Conservation (phyloP, 2,113 vertebrate genomes). For the Spilogale gracilis region DNA sequence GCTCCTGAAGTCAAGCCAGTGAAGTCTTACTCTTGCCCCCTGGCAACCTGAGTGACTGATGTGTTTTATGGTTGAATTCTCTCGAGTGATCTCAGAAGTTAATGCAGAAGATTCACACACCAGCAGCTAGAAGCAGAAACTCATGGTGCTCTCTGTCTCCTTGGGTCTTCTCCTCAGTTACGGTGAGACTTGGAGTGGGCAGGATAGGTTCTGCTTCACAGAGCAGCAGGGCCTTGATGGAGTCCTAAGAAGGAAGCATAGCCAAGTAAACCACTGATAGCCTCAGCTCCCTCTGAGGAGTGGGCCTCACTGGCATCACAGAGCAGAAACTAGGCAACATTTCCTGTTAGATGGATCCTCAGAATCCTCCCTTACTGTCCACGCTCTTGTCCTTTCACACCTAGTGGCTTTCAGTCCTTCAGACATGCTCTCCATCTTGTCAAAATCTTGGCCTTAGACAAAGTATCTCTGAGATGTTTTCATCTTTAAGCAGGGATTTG, state of each 20-base stretch:
- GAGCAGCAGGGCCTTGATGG: background rate
- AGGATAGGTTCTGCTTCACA: background rate
- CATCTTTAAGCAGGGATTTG: background rate
- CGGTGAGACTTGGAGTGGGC: background rate
- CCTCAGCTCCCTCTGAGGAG: background rate
- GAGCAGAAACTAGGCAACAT: background rate
- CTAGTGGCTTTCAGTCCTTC: background rate
- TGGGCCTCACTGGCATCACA: background rate
- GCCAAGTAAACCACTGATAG: background rate
- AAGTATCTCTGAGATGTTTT: background rate
- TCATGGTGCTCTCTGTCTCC: background rate
- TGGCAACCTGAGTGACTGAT: constrained; percentile 7
- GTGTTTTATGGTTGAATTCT: constrained; percentile 40
- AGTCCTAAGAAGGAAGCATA: background rate
- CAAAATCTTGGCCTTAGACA: background rate
- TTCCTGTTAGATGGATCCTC: background rate
- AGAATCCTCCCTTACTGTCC: background rate
- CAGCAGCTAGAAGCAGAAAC: background rate
- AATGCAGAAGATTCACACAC: background rate
- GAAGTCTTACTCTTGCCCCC: constrained; percentile 19
- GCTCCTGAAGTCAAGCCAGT: background rate
- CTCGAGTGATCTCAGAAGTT: constrained; percentile 20
- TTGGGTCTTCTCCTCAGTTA: background rate
- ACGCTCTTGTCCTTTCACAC: background rate
- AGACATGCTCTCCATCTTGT: background rate